phyloP scores from a whole-genome alignment of 2,113 vertebrate genomes.

The Xyliphius kryptos region DNA sequence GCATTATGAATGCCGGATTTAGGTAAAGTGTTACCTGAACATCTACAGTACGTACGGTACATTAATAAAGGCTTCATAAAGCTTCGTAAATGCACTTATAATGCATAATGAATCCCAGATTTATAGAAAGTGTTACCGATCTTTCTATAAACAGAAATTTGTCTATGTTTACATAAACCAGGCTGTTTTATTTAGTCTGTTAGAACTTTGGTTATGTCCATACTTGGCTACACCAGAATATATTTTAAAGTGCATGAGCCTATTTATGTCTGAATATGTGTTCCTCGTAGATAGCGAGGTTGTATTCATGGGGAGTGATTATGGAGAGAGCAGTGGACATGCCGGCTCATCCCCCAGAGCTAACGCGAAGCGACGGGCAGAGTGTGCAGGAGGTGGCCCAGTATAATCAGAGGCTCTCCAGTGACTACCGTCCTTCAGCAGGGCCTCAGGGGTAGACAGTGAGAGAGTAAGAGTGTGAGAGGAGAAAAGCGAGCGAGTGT shows the following conservation, averaged over 20 bases:
- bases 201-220: no score
- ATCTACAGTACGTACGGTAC: no score
- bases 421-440: conserved; percentile 61
- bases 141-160: no score
- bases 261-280: background rate
- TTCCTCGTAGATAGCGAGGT: conserved; percentile 39
- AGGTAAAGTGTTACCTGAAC: no score
- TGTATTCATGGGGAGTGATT: conserved; percentile 58
- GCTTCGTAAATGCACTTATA: no score
- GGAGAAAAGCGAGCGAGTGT: conserved; percentile 1
- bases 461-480: conserved; percentile 12
- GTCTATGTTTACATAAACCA: no score
- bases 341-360: conserved; percentile 59
- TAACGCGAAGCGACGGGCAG: conserved; percentile 62
- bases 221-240: background rate
- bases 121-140: no score
- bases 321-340: conserved; percentile 55
- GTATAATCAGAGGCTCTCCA: conserved; percentile 65
- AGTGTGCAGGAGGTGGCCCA: conserved; percentile 55
- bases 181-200: no score
- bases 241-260: conserved; percentile 2
- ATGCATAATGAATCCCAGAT: no score
- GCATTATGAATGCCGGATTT: no score
- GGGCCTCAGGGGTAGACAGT: conserved; percentile 36
- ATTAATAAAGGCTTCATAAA: no score